These are phyloP conservation scores for Dermochelys coriacea DNA, from an alignment of 2,797 vertebrate species.

Conservation along the genomic window DNA sequence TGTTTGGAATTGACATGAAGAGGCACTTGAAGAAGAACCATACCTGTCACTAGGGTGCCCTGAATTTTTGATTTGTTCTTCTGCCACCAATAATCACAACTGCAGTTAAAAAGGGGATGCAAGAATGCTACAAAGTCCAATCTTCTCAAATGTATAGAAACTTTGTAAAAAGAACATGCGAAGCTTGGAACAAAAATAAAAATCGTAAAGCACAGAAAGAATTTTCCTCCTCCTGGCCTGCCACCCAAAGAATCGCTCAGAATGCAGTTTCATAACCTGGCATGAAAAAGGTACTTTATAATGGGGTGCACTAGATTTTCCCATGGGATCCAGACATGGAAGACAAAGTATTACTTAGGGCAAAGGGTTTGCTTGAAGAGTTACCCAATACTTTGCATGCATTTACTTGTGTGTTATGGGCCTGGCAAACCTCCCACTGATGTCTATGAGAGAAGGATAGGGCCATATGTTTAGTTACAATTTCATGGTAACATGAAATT, in stretches of 20 bases:
- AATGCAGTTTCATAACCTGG: not conserved
- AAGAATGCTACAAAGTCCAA: not conserved
- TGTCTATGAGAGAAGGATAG: not conserved
- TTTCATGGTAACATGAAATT: not conserved
- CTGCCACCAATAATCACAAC: not conserved
- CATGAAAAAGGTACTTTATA: not conserved
- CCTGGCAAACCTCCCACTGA: not conserved
- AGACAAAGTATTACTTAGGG: not conserved
- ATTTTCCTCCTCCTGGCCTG: not conserved
- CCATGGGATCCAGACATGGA: not conserved
- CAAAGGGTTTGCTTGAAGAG: not conserved
- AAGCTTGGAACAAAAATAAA: not conserved
- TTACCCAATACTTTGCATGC: not conserved
- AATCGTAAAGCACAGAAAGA: not conserved
- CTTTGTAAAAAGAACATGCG: not conserved
- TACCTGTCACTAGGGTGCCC: not conserved
- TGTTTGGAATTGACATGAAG: too few species aligned
- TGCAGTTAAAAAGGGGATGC: not conserved
- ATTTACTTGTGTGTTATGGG: not conserved
- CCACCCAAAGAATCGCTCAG: not conserved
- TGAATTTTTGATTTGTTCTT: slow-evolving; percentile 20
- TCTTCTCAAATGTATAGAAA: not conserved
- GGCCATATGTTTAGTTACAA: not conserved
- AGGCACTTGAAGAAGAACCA: not conserved
- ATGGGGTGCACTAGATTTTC: not conserved